phyloP scores from a whole-genome alignment of 2,888 invertebrate genomes.

The Subacronicta megacephala region DNA sequence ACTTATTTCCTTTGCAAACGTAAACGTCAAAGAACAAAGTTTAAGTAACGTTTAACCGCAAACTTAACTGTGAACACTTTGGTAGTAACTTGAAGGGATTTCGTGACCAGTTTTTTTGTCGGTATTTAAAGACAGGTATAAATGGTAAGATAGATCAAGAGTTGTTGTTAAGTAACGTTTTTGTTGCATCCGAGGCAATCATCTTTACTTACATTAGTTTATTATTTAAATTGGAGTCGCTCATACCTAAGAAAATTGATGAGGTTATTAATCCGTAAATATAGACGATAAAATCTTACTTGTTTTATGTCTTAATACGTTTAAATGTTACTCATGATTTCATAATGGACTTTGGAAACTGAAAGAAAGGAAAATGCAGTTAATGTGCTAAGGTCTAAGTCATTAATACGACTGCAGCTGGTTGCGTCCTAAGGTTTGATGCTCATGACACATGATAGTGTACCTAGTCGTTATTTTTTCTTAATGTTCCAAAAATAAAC shows the following conservation, averaged over 20 bases:
- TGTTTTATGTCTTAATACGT: too few species aligned
- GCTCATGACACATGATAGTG: too few species aligned
- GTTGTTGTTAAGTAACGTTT: conserved; percentile 13
- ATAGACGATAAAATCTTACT: too few species aligned
- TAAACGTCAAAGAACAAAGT: conserved; percentile 33
- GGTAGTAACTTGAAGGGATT: conserved; percentile 20
- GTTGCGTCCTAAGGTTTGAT: too few species aligned
- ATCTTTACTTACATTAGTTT: conserved; percentile 1
- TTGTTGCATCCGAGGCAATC: conserved; percentile 13
- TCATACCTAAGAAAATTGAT: conserved; percentile 12
- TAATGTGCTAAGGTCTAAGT: too few species aligned
- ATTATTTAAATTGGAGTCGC: conserved; percentile 1
- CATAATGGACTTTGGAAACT: too few species aligned
- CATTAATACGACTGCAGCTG: too few species aligned
- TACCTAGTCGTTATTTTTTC: too few species aligned
- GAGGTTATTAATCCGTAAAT: neutral
- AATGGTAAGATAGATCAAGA: conserved; percentile 10
- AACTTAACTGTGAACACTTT: conserved; percentile 29
- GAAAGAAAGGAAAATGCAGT: too few species aligned
- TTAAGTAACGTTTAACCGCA: conserved; percentile 34
- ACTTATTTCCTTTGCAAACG: conserved; percentile 51
- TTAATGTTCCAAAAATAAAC: too few species aligned
- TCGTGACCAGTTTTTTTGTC: conserved; percentile 37
- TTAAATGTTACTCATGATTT: too few species aligned
- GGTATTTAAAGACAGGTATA: conserved; percentile 22